Evolutionary conservation across 1,140 invertebrate species (phyloP), one percentile per base, ranked within the genome.

Genomic region (Tyrophagus putrescentiae): DNA sequence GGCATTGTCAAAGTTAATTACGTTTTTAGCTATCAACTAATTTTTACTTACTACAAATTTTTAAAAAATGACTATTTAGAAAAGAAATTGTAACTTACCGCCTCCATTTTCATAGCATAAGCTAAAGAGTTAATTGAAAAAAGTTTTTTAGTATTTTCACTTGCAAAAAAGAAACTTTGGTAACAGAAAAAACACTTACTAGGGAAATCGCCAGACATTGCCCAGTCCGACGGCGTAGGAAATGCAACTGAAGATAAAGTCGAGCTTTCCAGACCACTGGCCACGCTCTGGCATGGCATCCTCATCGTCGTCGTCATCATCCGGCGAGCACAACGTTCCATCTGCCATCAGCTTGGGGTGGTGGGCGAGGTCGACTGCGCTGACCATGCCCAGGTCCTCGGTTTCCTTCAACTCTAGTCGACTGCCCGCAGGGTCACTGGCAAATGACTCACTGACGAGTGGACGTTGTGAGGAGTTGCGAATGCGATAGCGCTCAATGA

Each of bases 191-290:
- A 58, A 59, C 18, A 60, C 59, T 60, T 53, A 60, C 59, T 73
- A 72, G 0, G 76, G 76, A 62, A 77, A 77, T 39, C 76, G 63
- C 89, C 89, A 94, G 57, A 94, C 83, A 69, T 92, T 92, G 42
- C 87, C 87, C 25, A 93, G 78, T 5, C 89, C 89, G 33, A 94
- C 87, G 18, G 86, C 88, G 71, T 90, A 92, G 11, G 88, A 87
- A 36, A 94, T 83, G 69, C 86, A 89, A 23, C 87, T 85, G 58
- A 92, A 75, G 21, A 91, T 83, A 68, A 92, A 92, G 73, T 93
- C 87, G 60, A 86, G 77, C 74, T 91, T 90, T 71, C 85, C 89
- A 52, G 80, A 80, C 89, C 89, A 93, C 45, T 72, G 69, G 23
- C 72, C 83, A 71, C 84, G 73, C 61, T 82, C 81, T 13, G 80